Evolutionary conservation across 1,140 invertebrate genomes (phyloP), one percentile per base, ranked within the genome.

Genomic region (Ceratina calcarata): DNA sequence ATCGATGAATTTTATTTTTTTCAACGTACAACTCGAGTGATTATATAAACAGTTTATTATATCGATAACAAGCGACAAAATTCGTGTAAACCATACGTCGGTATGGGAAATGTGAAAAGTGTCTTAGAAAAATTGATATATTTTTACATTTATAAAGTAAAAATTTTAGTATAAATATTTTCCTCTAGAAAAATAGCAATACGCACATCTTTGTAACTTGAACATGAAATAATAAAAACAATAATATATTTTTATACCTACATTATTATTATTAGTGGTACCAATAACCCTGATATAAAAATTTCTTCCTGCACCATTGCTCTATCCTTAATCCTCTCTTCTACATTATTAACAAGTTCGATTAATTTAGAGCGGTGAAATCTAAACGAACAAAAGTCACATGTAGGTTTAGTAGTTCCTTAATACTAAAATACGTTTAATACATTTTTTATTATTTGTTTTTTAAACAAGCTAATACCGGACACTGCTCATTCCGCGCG

Each of bases 161-260:
- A 79, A 78, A 79, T n/a, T 76, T 78, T 80, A 71, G 74, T 76
- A 24, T 72, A 78, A 71, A 84, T 58, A 49, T 32, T 66, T 51
- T 65, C 37, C 66, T 57, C 37, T 57, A 70, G 77, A 68, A 81
- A 13, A 53, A 49, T 51, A n/a, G 0, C 18, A n/a, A 37, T 37
- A 32, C 58, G 16, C 57, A 37, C 53, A 24, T 70, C n/a, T 15
- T 70, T 45, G 32, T 64, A 45, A 32, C 37, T 62, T 64, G 22
- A 45, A 67, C n/a, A 6, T 58, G n/a, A 69, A 78, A 81, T n/a
- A 68, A 13, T 62, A 66, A 61, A 61, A 68, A 72, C 27, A 20
- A 55, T 70, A 12, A 73, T 71, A 18, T 20, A 64, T 45, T 18
- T 13, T 15, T 55, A 57, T n/a, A 57, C n/a, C 55, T 18, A 45